Base-by-base conservation (phyloP, 2,113 vertebrate genomes). In the Brachypodius melanocephalos region DNA sequence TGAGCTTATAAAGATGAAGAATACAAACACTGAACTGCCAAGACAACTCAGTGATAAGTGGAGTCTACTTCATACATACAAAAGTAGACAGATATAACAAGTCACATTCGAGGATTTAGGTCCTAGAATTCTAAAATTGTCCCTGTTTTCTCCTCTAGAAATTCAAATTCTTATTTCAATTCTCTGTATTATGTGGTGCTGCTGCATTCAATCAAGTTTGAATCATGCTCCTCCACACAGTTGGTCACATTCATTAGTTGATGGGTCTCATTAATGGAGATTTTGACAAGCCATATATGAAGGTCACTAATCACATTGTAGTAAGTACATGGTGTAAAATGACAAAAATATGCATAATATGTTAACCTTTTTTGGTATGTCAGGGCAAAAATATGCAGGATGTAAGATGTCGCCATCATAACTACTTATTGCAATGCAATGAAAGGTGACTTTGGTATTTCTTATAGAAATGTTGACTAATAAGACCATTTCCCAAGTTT, bases 391-490 rank as follows among this genome's bases (percentile, higher is more conserved):
- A 69, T 17, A 63, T 55, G 48, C 40, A 77, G 55, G 29, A 12
- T 8, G 21, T 43, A 48, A 72, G n/a, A 38, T 34, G 14, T 85
- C 67, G 85, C 67, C n/a, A 25, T 71, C 17, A 17, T 73, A 77
- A 83, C 67, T 86, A 80, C 29, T 51, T 80, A 74, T 94, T 96
- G 93, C 94, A 95, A 74, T 93, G 88, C 93, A 96, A 93, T 96
- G 82, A 85, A 90, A 91, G 52, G 65, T 91, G 59, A 67, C 55
- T 77, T 88, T 48, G 45, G 7, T 96, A 74, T 97, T 97, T 97
- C 95, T 96, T 80, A 95, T 84, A 96, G 96, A 97, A 97, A 97
- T 96, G 88, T 88, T 85, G 38, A 85, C 71, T 61, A 67, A 14
- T 40, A 67, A 85, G 34, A 55, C 12, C 13, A 40, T 76, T 83